Conservation (phyloP, 2,113 vertebrate genomes). For the Eulacestoma nigropectus region DNA sequence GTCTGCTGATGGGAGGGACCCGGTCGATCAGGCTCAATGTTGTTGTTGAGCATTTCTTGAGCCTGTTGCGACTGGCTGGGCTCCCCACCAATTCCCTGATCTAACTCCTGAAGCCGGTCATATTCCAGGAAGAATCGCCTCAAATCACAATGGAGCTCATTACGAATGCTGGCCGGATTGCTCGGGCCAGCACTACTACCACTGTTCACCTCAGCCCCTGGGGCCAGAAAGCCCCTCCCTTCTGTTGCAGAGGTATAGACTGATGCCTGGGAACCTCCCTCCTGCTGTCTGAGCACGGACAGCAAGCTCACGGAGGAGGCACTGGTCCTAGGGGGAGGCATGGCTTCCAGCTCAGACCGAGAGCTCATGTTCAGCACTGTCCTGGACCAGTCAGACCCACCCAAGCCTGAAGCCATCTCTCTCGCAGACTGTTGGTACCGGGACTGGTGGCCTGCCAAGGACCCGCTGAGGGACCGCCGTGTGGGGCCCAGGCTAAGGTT, state of each 20-base stretch:
- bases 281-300: conserved; percentile 90
- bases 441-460: conserved; percentile 73
- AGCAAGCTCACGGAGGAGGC: conserved; percentile 92
- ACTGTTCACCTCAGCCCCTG: conserved; percentile 73
- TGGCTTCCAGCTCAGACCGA: conserved; percentile 71
- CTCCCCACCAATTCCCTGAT: conserved; percentile 80
- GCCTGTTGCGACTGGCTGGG: conserved; percentile 79
- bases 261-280: conserved; percentile 86
- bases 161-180: conserved; percentile 87
- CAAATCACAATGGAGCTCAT: conserved; percentile 95
- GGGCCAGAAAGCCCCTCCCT: conserved; percentile 84
- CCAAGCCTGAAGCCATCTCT: conserved; percentile 76
- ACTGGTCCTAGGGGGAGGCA: conserved; percentile 94
- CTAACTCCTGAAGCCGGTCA: conserved; percentile 91
- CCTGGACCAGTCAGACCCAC: conserved; percentile 86
- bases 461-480: conserved; percentile 76
- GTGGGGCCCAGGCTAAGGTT: conserved; percentile 82
- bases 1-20: conserved; percentile 83
- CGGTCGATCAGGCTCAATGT: conserved; percentile 88
- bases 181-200: conserved; percentile 76
- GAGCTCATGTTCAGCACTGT: conserved; percentile 85
- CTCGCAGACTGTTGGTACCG: conserved; percentile 73
- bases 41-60: conserved; percentile 94
- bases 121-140: conserved; percentile 98
- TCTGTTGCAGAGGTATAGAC: conserved; percentile 97